Evolutionary conservation across 2,113 vertebrate species (phyloP), one percentile per base, ranked within the genome.

Genomic region (Bolborhynchus lineola): DNA sequence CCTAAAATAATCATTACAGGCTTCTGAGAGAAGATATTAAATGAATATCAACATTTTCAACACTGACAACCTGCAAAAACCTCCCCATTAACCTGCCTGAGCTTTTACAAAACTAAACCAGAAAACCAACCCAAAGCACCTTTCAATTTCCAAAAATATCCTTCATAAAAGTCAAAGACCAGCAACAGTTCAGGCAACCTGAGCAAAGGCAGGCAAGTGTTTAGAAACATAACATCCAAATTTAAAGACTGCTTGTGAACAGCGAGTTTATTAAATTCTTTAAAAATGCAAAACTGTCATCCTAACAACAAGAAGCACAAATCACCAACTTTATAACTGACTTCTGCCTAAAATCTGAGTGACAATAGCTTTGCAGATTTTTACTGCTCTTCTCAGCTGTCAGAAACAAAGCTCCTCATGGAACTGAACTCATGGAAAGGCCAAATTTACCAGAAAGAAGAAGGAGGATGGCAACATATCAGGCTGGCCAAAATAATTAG

Each of bases 401-500:
- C 64, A 63, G 26, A 93, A 92, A 94, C 0, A 2, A 78, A 64
- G 50, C 14, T 90, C 65, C 83, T 42, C 37, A 69, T 53, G 53
- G 70, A 92, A 68, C 0, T 88, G 71, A 92, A 69, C 62, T 69
- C 19, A 2, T 25, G 19, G 33, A 76, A 92, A 95, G 83, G 91
- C 77, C 86, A 94, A 50, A 62, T 91, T 94, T 96, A 96, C 95
- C 95, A 96, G 20, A 91, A 81, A 49, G 21, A 93, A 91, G 37
- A 78, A 6, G 12, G 23, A 89, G 8, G 26, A 82, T 65, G 76
- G 84, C 60, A 90, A 78, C 37, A n/a, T 52, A 82, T 42, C 59
- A 94, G 31, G 26, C 41, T 50, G 11, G 62, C 86, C 88, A 97
- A 92, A 96, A 95, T 37, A 91, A 95, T 89, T 71, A 92, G 13